Conservation (phyloP, 2,113 vertebrate species). For the Muscicapa adusta region DNA sequence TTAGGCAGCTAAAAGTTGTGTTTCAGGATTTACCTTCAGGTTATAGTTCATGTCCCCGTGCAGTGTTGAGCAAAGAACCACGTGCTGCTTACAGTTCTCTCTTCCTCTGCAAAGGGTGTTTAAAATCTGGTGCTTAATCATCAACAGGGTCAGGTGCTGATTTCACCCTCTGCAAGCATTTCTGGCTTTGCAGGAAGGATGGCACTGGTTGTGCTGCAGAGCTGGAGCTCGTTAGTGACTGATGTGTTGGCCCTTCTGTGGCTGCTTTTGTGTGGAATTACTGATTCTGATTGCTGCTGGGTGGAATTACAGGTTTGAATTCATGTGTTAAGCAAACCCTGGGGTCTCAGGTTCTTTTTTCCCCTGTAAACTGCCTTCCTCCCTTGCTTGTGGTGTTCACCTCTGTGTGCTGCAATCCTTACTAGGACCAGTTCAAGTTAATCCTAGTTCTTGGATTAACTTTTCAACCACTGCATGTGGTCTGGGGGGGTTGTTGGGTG, state of each 20-base stretch:
- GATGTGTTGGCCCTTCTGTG: neutral
- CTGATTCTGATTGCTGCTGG: neutral
- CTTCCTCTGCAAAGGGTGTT: neutral
- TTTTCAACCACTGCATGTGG: neutral
- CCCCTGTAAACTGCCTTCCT: neutral
- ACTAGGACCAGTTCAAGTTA: neutral
- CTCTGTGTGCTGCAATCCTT: neutral
- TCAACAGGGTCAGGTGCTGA: neutral
- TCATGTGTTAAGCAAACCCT: neutral
- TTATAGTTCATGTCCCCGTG: neutral
- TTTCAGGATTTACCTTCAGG: neutral
- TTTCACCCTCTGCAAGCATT: neutral
- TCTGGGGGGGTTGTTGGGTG: neutral
- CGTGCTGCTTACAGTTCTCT: neutral
- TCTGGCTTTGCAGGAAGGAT: neutral
- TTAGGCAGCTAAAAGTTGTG: rapidly evolving
- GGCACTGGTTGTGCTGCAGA: neutral
- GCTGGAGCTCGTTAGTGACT: neutral
- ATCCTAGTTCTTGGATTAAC: neutral
- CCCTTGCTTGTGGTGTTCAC: rapidly evolving
- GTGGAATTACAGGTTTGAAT: neutral
- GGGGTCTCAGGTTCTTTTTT: neutral
- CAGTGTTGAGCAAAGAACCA: neutral
- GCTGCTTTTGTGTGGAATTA: neutral
- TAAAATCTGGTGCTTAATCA: neutral